Conservation (phyloP, 2,797 vertebrate genomes). For the Anguilla megastoma region DNA sequence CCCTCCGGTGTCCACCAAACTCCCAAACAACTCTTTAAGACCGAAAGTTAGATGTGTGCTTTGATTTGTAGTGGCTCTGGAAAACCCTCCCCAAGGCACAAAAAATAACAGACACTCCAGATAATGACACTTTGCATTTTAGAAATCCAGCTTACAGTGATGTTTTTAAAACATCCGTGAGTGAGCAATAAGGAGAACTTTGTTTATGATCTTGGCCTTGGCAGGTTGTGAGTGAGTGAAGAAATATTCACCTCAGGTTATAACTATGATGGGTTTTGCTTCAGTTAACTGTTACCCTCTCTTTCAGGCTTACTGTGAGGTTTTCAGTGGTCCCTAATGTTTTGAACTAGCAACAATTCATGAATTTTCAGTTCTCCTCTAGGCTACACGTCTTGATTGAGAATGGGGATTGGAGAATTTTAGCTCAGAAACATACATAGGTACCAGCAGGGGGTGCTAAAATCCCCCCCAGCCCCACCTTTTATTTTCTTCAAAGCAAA, state of each 20-base stretch:
- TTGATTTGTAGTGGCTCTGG: not conserved
- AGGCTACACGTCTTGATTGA: not conserved
- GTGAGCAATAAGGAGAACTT: not conserved
- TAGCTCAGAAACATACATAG: conserved; percentile 51
- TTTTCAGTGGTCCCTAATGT: not conserved
- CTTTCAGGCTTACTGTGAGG: not conserved
- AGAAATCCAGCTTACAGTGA: not conserved
- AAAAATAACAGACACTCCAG: not conserved
- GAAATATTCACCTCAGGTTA: not conserved
- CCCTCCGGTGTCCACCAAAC: not conserved
- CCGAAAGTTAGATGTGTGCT: not conserved
- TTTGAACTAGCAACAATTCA: not conserved
- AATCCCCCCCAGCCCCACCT: conserved; percentile 55
- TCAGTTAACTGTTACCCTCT: not conserved
- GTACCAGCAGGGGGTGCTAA: conserved; percentile 91
- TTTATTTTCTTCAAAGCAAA: conserved; percentile 49
- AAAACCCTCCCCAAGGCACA: not conserved
- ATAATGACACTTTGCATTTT: not conserved
- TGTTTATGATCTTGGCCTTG: not conserved
- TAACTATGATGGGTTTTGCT: not conserved
- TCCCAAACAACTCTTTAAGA: not conserved
- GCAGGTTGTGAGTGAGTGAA: not conserved
- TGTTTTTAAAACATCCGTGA: not conserved
- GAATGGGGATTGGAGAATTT: conserved; percentile 46
- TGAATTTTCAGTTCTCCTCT: not conserved